These are phyloP conservation scores for Zele albiditarsus DNA, from an alignment of 2,888 invertebrate species.

Conservation along the genomic window DNA sequence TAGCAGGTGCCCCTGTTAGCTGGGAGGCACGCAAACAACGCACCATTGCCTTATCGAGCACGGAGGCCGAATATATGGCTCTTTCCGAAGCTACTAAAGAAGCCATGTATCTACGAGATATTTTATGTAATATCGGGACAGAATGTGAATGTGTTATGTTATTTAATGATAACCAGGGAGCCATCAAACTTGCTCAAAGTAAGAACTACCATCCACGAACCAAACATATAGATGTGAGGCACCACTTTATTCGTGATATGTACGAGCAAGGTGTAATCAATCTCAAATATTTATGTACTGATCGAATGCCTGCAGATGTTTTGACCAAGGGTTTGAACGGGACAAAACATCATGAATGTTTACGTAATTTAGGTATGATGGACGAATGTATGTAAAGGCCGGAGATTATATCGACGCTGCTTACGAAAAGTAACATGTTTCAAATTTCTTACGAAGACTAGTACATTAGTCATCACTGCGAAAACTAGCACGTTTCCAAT, in stretches of 20 bases:
- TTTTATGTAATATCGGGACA: background rate
- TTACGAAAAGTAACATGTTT: no score
- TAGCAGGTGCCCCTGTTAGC: conserved; percentile 33
- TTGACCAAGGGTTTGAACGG: conserved; percentile 37
- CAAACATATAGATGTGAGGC: conserved; percentile 43
- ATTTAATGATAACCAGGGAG: conserved; percentile 42
- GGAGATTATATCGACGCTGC: no score
- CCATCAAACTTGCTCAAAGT: conserved; percentile 29
- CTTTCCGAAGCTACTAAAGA: conserved; percentile 33
- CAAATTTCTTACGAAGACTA: no score
- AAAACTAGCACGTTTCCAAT: no score
- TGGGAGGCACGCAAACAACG: conserved; percentile 39
- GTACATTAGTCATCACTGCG: no score
- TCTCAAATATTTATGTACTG: conserved; percentile 23
- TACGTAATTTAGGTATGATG: no score
- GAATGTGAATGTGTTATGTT: conserved; percentile 38
- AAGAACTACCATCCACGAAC: conserved; percentile 13
- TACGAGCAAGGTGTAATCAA: conserved; percentile 27
- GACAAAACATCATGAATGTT: conserved; percentile 19
- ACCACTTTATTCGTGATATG: conserved; percentile 40
- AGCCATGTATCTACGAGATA: conserved; percentile 23
- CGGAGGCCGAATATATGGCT: conserved; percentile 35
- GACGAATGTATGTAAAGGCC: no score
- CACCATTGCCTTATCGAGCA: conserved; percentile 26
- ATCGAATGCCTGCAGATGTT: conserved; percentile 43